Base-by-base conservation (phyloP, 2,113 vertebrate genomes). In the Chloropsis hardwickii region DNA sequence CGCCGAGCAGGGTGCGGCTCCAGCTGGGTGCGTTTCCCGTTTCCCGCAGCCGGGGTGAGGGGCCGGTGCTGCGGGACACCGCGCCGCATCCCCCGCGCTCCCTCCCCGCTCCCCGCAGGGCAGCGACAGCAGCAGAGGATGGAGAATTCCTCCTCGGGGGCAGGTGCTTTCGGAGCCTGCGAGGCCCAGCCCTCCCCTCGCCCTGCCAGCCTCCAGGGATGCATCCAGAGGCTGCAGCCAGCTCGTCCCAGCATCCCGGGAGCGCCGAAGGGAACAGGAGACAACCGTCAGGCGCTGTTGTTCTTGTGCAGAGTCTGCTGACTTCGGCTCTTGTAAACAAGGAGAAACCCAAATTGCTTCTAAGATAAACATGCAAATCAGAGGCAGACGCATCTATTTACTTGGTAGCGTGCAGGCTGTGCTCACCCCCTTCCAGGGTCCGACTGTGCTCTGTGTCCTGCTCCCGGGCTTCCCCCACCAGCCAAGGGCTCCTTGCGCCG, bases 321-420 rank as follows among this genome's bases (percentile, higher is more conserved):
- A 95, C 95, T 96, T 94, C 51, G 64, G 29, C 95, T 97, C 95
- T 95, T 97, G 92, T 97, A 97, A 97, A 97, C 97, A 97, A 56
- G 94, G 76, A 94, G 96, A 97, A 97, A 95, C 95, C 96, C 18
- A 97, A 97, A 97, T 97, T 97, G 97, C 95, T 86, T 96, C 94
- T 97, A 97, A 97, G 93, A 97, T 97, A 97, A 97, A 97, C 96
- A 97, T 42, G 94, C 97, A 97, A 97, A 97, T 92, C 95, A 28
- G 90, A 95, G 93, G 92, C 96, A 97, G 96, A 92, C 90, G 80
- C 86, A 33, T 97, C 95, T 87, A 83, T 94, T 95, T 57, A 67
- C 76, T 94, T 87, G 95, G 95, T 64, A 69, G 94, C 44, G 10
- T 35, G 93, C 47, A 2, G 51, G 85, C 14, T 67, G 82, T 6